phyloP scores from a whole-genome alignment of 1,140 invertebrate genomes.

The Penaeus chinensis region DNA sequence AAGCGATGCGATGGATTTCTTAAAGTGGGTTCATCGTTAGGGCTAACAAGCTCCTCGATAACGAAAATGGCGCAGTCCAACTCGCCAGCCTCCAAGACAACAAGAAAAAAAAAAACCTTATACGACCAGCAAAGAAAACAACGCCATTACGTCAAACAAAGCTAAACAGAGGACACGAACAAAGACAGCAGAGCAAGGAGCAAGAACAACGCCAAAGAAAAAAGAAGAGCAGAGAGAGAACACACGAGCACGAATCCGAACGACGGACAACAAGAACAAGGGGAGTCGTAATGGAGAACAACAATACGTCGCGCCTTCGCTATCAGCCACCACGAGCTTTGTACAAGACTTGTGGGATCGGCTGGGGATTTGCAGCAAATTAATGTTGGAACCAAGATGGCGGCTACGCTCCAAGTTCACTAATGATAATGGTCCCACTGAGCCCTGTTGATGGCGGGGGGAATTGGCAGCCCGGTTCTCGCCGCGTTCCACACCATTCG shows the following conservation, averaged over 20 bases:
- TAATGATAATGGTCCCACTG: slow-evolving; percentile 62
- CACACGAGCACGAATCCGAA: background rate
- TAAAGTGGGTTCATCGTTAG: too few species aligned
- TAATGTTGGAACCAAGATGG: slow-evolving; percentile 63
- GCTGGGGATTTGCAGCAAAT: slow-evolving; percentile 61
- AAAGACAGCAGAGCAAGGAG: background rate
- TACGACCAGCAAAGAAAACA: too few species aligned
- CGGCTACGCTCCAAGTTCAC: slow-evolving; percentile 59
- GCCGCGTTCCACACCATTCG: slow-evolving; percentile 34
- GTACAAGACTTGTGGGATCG: slow-evolving; percentile 60
- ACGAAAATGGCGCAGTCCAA: too few species aligned
- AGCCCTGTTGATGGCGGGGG: slow-evolving; percentile 54
- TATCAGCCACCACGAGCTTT: slow-evolving; percentile 52
- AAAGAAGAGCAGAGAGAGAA: background rate
- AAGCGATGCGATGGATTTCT: too few species aligned
- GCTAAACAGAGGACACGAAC: too few species aligned
- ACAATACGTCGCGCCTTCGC: slow-evolving; percentile 35
- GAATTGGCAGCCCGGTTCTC: slow-evolving; percentile 38
- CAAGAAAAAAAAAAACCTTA: too few species aligned
- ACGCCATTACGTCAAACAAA: too few species aligned
- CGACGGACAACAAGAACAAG: slow-evolving; percentile 2
- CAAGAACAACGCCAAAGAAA: too few species aligned
- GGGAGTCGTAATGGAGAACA: slow-evolving; percentile 10
- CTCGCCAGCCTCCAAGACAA: too few species aligned
- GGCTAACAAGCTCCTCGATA: too few species aligned